Conservation (phyloP, 2,797 vertebrate genomes). For the Enteromius mattozi region DNA sequence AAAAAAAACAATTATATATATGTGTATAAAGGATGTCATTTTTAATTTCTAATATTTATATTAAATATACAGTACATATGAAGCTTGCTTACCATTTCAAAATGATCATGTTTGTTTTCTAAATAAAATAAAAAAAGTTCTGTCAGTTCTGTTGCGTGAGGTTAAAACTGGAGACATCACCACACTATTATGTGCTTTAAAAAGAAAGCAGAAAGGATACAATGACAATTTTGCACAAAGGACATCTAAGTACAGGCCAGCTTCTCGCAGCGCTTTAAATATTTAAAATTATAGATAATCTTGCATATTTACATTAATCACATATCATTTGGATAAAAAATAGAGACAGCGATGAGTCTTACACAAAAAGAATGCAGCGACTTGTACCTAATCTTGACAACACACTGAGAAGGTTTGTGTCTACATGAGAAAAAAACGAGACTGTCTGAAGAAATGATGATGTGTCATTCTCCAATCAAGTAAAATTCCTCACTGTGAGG, state of each 20-base stretch:
- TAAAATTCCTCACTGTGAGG: conserved; percentile 21
- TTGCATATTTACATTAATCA: conserved; percentile 45
- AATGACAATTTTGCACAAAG: not conserved
- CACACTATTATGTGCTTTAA: conserved; percentile 1
- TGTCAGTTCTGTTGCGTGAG: too few relatives aligned
- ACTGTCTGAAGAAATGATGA: not conserved
- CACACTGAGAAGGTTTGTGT: conserved; percentile 29
- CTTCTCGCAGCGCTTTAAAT: not conserved
- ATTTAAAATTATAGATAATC: conserved; percentile 5
- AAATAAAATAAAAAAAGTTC: not conserved
- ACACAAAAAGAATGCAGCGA: conserved; percentile 9
- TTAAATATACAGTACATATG: not conserved
- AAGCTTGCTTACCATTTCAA: not conserved
- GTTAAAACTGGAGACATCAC: not conserved
- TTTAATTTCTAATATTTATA: not conserved
- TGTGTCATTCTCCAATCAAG: conserved; percentile 31
- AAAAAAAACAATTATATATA: too few relatives aligned
- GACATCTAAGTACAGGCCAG: not conserved
- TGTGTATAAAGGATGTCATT: not conserved
- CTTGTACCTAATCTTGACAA: conserved; percentile 23
- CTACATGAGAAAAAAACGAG: not conserved
- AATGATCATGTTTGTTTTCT: not conserved
- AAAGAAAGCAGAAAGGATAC: not conserved
- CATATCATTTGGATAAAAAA: conserved; percentile 38
- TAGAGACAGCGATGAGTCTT: conserved; percentile 5